These are phyloP conservation scores for Typhlichthys eigenmanni DNA, from an alignment of 2,797 vertebrate genomes.

Conservation along the genomic window DNA sequence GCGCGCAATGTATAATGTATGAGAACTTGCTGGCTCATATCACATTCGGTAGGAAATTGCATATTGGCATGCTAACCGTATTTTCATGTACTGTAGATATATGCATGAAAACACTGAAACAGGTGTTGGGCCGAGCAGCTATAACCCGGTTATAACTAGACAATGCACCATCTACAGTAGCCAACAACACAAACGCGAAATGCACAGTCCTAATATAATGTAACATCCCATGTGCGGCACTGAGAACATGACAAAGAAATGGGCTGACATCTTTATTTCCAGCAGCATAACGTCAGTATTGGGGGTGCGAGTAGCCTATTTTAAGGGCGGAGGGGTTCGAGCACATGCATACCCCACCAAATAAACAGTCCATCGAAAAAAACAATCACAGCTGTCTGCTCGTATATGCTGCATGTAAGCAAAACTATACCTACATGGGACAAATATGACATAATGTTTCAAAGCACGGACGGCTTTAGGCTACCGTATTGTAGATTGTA, in stretches of 20 bases:
- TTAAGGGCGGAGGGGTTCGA: constrained; percentile 39
- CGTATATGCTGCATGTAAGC: not conserved
- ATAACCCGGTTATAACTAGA: not conserved
- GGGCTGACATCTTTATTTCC: constrained; percentile 2
- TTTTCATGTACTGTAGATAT: not conserved
- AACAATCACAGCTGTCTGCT: not conserved
- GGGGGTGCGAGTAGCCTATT: not conserved
- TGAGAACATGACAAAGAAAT: not conserved
- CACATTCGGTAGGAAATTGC: not conserved
- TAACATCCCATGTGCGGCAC: not conserved
- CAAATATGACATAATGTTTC: too few relatives aligned
- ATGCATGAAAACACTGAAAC: not conserved
- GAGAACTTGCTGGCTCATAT: constrained; percentile 10
- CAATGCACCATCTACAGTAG: not conserved
- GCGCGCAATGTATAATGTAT: constrained; percentile 2
- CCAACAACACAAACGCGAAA: too few relatives aligned
- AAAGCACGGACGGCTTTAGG: not conserved
- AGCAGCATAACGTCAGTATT: constrained; percentile 25
- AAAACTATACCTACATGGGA: not conserved
- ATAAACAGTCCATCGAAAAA: constrained; percentile 18
- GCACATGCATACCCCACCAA: constrained; percentile 60
- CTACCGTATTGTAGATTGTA: not conserved
- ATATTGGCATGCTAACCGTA: not conserved
- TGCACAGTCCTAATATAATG: too few relatives aligned
- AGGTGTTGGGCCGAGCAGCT: not conserved